These are phyloP conservation scores for Halcyon badia DNA, from an alignment of 2,797 vertebrate species.

Conservation along the genomic window DNA sequence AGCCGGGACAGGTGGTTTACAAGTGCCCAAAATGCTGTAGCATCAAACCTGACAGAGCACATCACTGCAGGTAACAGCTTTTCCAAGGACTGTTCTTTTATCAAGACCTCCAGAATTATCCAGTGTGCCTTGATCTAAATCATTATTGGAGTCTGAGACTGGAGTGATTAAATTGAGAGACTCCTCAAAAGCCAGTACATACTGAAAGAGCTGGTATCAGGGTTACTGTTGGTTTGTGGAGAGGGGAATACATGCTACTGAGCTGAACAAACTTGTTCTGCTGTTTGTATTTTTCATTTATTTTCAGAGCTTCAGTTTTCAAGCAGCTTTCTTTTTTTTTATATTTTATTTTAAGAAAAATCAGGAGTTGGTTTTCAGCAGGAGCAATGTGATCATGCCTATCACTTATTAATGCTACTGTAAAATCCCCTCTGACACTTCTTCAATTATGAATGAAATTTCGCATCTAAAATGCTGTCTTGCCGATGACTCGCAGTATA, in stretches of 20 bases:
- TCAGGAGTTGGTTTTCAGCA: not conserved
- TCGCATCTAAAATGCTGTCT: not conserved
- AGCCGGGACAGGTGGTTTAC: conserved; percentile 97
- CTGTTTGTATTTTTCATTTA: not conserved
- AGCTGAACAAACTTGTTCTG: not conserved
- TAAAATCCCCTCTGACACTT: conserved; percentile 25
- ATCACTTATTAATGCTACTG: conserved; percentile 48
- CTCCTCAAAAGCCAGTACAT: not conserved
- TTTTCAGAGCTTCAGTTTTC: conserved; percentile 1
- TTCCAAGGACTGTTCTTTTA: not conserved
- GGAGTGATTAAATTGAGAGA: not conserved
- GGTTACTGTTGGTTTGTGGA: not conserved
- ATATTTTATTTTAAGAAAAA: conserved; percentile 8
- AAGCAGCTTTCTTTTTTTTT: not conserved
- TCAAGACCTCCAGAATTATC: not conserved
- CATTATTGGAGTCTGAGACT: not conserved
- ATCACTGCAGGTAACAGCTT: conserved; percentile 94
- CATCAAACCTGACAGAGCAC: conserved; percentile 97
- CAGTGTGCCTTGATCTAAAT: not conserved
- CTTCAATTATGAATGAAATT: conserved; percentile 65
- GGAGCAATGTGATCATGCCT: not conserved
- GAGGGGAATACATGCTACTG: not conserved
- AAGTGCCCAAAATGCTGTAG: conserved; percentile 99
- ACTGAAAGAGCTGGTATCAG: not conserved
- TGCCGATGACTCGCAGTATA: not conserved